Evolutionary conservation across 2,113 vertebrate genomes (phyloP).

Genomic region (Phylloscopus trochiloides): DNA sequence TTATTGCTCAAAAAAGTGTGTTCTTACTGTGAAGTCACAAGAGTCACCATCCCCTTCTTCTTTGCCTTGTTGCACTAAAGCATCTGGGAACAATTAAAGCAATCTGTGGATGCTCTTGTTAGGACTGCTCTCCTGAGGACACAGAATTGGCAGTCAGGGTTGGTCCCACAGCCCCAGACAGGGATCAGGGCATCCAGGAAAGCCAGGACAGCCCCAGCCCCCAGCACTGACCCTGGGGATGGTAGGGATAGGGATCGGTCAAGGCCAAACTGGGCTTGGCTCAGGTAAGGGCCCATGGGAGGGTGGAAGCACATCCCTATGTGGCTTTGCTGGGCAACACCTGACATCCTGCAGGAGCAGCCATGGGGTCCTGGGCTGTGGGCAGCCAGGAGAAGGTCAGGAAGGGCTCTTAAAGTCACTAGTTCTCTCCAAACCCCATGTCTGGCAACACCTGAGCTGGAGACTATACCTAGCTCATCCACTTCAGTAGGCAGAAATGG

Average conservation of each 20-base stretch:
- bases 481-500: neutral
- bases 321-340: neutral
- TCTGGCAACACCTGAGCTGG: neutral
- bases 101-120: neutral
- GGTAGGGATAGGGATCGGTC: fast-evolving
- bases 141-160: no score
- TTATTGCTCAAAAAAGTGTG: neutral
- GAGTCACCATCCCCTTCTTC: neutral
- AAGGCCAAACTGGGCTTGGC: neutral
- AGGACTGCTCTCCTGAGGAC: fast-evolving
- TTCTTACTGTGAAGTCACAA: neutral
- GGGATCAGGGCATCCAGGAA: neutral
- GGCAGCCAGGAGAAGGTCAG: neutral
- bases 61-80: neutral
- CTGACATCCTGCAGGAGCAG: fast-evolving
- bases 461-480: neutral
- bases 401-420: neutral
- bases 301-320: fast-evolving
- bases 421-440: neutral
- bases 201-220: fast-evolving
- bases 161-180: neutral
- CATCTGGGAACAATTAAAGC: neutral
- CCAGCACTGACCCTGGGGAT: fast-evolving
- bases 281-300: fast-evolving
- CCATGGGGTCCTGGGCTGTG: fast-evolving